Evolutionary conservation across 1,140 invertebrate genomes (phyloP).

Genomic region (Drosophila saltans): DNA sequence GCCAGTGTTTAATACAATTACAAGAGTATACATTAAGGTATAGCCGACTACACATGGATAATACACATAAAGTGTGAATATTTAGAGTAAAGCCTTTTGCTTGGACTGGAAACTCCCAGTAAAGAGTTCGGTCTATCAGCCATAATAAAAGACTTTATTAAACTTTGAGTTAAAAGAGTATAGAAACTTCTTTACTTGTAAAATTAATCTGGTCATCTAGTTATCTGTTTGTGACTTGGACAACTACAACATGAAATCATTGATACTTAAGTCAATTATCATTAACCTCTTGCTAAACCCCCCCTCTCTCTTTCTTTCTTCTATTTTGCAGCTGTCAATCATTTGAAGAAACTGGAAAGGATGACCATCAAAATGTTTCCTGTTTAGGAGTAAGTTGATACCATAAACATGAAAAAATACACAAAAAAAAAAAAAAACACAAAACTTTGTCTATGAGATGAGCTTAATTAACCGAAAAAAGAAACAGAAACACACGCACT

Average conservation of each 20-base stretch:
- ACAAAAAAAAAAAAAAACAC: background rate
- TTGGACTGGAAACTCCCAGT: no score
- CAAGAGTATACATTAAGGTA: background rate
- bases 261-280: constrained; percentile 59
- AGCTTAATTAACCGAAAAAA: constrained; percentile 45
- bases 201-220: background rate
- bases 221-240: background rate
- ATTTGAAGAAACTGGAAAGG: constrained; percentile 48
- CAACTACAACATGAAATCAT: constrained; percentile 26
- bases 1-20: constrained; percentile 2
- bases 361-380: constrained; percentile 52
- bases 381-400: constrained; percentile 63
- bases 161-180: background rate
- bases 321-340: constrained; percentile 59
- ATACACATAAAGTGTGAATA: no score
- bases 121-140: no score
- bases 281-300: constrained; percentile 38
- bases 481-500: constrained; percentile 19
- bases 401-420: background rate
- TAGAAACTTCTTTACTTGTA: background rate
- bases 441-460: constrained; percentile 7
- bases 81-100: no score
- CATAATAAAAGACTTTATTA: no score
- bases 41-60: background rate
- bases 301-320: background rate